Evolutionary conservation across 2,113 vertebrate species (phyloP).

Genomic region (Macrotus californicus): DNA sequence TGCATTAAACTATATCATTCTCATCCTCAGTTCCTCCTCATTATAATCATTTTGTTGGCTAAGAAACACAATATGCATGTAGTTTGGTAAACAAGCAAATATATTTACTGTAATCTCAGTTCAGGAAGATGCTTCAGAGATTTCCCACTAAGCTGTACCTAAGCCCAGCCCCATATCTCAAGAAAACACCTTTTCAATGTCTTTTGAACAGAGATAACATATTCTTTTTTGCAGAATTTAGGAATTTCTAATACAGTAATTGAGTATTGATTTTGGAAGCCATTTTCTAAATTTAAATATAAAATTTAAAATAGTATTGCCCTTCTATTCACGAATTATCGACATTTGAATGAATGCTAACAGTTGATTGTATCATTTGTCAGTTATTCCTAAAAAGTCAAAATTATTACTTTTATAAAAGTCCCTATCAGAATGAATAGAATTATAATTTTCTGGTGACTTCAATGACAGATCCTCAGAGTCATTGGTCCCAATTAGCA

Average conservation of each 20-base stretch:
- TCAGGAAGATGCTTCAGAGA: background rate
- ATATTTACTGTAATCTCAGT: background rate
- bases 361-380: constrained; percentile 7
- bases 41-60: background rate
- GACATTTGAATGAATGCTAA: background rate
- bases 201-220: background rate
- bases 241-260: background rate
- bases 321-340: background rate
- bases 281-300: constrained; percentile 11
- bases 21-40: background rate
- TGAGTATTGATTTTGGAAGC: constrained; percentile 15
- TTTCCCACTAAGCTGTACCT: background rate
- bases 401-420: background rate
- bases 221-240: background rate
- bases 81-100: background rate
- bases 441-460: background rate
- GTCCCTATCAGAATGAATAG: background rate
- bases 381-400: constrained; percentile 1
- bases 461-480: background rate
- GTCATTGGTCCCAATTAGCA: background rate
- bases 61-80: background rate
- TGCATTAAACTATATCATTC: background rate
- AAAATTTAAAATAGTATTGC: background rate
- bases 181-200: background rate
- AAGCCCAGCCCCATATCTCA: background rate